A percentile compares a stretch with the other conserved stretches of the same genome.
Conservation (phyloP, 2,888 invertebrate genomes). For the Andrena flavipes region DNA sequence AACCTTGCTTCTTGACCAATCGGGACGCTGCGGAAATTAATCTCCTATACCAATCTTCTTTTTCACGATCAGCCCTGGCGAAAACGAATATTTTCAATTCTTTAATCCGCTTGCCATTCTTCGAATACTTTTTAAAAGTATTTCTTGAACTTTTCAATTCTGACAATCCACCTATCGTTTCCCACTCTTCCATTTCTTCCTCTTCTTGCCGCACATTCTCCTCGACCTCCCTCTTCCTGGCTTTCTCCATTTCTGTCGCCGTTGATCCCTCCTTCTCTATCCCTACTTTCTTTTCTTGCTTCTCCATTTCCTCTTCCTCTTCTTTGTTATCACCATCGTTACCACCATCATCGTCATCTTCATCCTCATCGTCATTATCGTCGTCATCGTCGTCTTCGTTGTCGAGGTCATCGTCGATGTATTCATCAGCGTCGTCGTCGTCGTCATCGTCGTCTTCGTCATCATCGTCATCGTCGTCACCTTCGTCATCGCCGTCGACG, state of each 20-base stretch:
- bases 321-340: background rate
- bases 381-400: background rate
- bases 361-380: too few species aligned
- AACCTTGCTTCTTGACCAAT: constrained; percentile 50
- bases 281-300: background rate
- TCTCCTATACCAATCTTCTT: constrained; percentile 93
- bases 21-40: constrained; percentile 82
- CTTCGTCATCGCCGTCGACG: background rate
- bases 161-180: background rate
- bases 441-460: background rate
- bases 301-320: background rate
- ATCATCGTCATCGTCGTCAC: background rate
- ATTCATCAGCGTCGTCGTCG: background rate
- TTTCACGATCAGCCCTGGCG: constrained; percentile 94
- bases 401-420: background rate
- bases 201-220: constrained; percentile 3
- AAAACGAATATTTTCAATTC: constrained; percentile 87
- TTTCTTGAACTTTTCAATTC: constrained; percentile 80
- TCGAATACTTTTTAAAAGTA: constrained; percentile 81
- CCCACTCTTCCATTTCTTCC: constrained; percentile 18
- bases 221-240: background rate
- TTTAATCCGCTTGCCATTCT: constrained; percentile 74
- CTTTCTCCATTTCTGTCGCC: background rate
- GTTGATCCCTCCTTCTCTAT: background rate
- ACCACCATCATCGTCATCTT: too few species aligned